Evolutionary conservation across 2,797 vertebrate genomes (phyloP).

Genomic region (Neosalanx taihuensis): DNA sequence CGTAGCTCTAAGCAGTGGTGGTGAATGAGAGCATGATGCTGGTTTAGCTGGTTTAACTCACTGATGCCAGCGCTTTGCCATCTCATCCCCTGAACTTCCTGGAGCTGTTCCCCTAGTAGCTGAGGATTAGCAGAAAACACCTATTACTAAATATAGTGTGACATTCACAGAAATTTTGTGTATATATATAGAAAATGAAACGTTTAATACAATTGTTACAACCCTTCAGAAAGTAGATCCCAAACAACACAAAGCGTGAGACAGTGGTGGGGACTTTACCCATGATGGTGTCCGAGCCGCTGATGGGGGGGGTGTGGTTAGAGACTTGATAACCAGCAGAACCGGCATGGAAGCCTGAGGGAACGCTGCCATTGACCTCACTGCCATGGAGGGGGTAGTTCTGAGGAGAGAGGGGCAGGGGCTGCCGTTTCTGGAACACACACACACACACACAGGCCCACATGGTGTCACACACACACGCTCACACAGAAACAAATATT

Average conservation of each 20-base stretch:
- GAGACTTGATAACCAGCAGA: constrained; percentile 80
- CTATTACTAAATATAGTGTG: too few species aligned
- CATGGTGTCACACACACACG: background rate
- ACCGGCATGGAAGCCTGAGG: constrained; percentile 81
- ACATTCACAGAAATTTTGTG: too few species aligned
- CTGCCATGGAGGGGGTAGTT: constrained; percentile 90
- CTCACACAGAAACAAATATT: background rate
- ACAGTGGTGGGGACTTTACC: constrained; percentile 61
- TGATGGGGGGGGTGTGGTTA: constrained; percentile 88
- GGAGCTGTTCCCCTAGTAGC: constrained; percentile 81
- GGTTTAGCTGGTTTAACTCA: constrained; percentile 65
- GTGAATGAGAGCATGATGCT: background rate
- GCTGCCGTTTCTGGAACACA: constrained; percentile 71
- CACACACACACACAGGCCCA: background rate
- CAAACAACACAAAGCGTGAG: background rate
- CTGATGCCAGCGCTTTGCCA: constrained; percentile 97
- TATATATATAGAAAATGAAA: too few species aligned
- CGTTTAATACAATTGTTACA: too few species aligned
- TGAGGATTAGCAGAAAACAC: constrained; percentile 44
- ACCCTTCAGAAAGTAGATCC: background rate
- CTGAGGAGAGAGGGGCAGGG: constrained; percentile 76
- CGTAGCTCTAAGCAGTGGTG: too few species aligned
- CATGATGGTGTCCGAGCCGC: constrained; percentile 82
- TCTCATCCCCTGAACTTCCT: constrained; percentile 93
- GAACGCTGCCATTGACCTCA: constrained; percentile 85